phyloP scores from a whole-genome alignment of 1,140 invertebrate genomes.

The Olivierus martensii region DNA sequence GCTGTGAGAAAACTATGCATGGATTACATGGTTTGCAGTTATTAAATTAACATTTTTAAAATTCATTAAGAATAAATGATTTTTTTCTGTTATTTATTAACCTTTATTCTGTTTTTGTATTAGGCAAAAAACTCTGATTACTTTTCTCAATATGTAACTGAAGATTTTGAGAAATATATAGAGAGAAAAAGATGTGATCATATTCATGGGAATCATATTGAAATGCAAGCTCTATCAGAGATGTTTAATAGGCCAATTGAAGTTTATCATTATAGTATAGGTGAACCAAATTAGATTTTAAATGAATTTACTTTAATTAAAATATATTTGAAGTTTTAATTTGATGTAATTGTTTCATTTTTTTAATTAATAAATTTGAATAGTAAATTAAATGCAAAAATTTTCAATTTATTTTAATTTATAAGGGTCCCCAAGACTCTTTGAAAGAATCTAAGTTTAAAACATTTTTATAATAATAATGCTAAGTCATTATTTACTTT shows the following conservation, averaged over 20 bases:
- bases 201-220: slow-evolving; percentile 85
- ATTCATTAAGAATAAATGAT: slow-evolving; percentile 13
- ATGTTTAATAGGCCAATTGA: slow-evolving; percentile 86
- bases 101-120: neutral
- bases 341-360: too few species aligned
- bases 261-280: slow-evolving; percentile 63
- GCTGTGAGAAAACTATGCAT: slow-evolving; percentile 74
- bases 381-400: too few species aligned
- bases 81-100: too few species aligned
- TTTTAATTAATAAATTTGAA: too few species aligned
- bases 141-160: slow-evolving; percentile 85
- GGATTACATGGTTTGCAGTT: slow-evolving; percentile 79
- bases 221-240: slow-evolving; percentile 87
- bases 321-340: too few species aligned
- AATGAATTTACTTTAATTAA: too few species aligned
- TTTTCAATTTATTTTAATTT: too few species aligned
- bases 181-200: slow-evolving; percentile 58
- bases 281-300: neutral
- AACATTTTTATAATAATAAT: too few species aligned
- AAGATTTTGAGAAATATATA: slow-evolving; percentile 78
- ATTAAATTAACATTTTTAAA: slow-evolving; percentile 25
- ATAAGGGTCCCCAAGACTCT: too few species aligned
- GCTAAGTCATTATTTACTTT: too few species aligned
- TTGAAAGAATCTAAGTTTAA: too few species aligned
- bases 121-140: slow-evolving; percentile 72